Evolutionary conservation across 1,140 invertebrate genomes (phyloP).

Genomic region (Cryptotermes secundus): DNA sequence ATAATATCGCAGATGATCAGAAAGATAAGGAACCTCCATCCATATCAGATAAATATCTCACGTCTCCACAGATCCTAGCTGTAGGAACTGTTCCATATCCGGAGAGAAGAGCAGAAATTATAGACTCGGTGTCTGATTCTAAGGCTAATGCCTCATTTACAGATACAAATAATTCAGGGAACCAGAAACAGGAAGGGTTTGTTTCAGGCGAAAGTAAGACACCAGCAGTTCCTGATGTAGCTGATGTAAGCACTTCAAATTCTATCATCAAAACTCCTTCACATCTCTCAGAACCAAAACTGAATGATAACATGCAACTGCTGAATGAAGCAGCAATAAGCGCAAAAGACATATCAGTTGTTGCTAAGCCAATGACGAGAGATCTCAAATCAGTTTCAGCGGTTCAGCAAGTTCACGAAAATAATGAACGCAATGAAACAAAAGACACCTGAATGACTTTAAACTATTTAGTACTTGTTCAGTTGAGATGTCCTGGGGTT

Average conservation of each 20-base stretch:
- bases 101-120: background rate
- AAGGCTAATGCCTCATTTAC: background rate
- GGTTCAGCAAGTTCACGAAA: background rate
- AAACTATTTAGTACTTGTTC: background rate
- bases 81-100: background rate
- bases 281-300: conserved; percentile 20
- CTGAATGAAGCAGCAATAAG: background rate
- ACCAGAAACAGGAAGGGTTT: background rate
- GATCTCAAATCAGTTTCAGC: conserved; percentile 20
- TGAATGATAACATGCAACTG: background rate
- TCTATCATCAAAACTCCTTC: conserved; percentile 12
- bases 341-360: background rate
- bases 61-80: background rate
- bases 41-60: background rate
- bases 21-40: background rate
- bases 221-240: background rate
- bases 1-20: background rate
- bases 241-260: background rate
- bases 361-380: conserved; percentile 27
- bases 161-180: background rate
- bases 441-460: background rate
- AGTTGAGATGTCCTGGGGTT: background rate
- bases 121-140: background rate
- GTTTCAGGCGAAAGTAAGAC: background rate
- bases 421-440: background rate